Base-by-base conservation (phyloP, 1,140 invertebrate species). In the Agrilus planipennis region DNA sequence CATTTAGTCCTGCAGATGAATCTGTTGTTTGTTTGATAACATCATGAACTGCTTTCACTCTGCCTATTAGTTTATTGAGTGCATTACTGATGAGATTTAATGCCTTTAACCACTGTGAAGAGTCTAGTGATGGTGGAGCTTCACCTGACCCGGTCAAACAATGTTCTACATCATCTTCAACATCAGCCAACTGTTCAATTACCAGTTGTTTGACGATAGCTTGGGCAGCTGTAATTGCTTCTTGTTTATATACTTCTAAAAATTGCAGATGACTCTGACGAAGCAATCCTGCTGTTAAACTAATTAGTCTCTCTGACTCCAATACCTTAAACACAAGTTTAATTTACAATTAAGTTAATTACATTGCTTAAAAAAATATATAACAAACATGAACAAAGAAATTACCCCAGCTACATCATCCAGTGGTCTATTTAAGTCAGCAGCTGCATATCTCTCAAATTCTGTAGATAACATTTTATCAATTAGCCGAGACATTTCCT, bases 391-490 rank as follows among this genome's bases (percentile, higher is more conserved):
- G n/a, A n/a, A n/a, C n/a, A n/a, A n/a, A n/a, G n/a, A n/a, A n/a
- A n/a, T n/a, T n/a, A n/a, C 22, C 16, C 36, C 41, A 15, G 3
- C 25, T 18, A 9, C 73, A 39, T 68, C 69, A 45, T 74, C 71
- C 14, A 81, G 69, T 4, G 90, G 88, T 51, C 90, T 70, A 65
- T 95, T 95, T 20, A 98, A 71, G 65, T 97, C 92, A 6, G 81
- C 75, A 6, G 91, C 86, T 29, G 91, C 79, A 61, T 92, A 22
- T 49, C 84, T 76, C 54, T 87, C 81, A 66, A 98, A 96, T 62
- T 99, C 95, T 32, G 89, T 88, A 35, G 81, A 81, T 45, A 99
- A 72, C 89, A 99, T 94, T 67, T 92, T 93, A 54, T 96, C 89
- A 52, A 99, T 96, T 4, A 95, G 69, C 57, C 86, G 83, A 54